These are phyloP conservation scores for Byasa hedistus DNA, from an alignment of 2,888 invertebrate genomes.

Conservation along the genomic window DNA sequence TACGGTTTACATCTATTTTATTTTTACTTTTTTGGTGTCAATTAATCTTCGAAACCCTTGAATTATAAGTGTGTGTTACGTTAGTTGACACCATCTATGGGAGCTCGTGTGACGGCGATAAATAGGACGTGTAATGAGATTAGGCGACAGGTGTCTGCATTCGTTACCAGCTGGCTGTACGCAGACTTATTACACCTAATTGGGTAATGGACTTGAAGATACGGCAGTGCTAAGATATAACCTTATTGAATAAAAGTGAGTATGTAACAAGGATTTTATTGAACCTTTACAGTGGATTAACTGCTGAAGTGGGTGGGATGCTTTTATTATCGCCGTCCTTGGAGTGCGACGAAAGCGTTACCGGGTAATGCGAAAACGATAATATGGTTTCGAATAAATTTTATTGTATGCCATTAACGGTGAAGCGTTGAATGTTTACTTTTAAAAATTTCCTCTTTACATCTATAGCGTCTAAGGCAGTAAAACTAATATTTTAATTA, in stretches of 20 bases:
- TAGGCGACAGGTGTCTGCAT: constrained; percentile 62
- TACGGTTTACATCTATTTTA: neutral
- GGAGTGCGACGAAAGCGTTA: constrained; percentile 21
- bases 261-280: constrained; percentile 32
- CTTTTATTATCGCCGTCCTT: constrained; percentile 22
- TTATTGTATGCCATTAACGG: constrained; percentile 16
- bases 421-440: neutral
- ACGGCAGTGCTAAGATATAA: constrained; percentile 32
- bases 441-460: neutral
- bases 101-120: constrained; percentile 34
- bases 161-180: constrained; percentile 46
- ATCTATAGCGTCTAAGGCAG: neutral
- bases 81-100: constrained; percentile 30
- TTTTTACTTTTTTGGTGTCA: constrained; percentile 2
- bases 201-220: constrained; percentile 47
- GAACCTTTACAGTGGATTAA: constrained; percentile 30
- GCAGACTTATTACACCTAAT: constrained; percentile 56
- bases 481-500: neutral
- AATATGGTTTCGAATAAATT: constrained; percentile 23
- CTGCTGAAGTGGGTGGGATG: constrained; percentile 25
- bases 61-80: constrained; percentile 27
- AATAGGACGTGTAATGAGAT: constrained; percentile 47
- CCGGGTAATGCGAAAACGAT: constrained; percentile 27
- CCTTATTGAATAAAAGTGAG: constrained; percentile 34
- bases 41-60: constrained; percentile 14